These are phyloP conservation scores for Trichomycterus rosablanca DNA, from an alignment of 2,113 vertebrate species.

Conservation along the genomic window DNA sequence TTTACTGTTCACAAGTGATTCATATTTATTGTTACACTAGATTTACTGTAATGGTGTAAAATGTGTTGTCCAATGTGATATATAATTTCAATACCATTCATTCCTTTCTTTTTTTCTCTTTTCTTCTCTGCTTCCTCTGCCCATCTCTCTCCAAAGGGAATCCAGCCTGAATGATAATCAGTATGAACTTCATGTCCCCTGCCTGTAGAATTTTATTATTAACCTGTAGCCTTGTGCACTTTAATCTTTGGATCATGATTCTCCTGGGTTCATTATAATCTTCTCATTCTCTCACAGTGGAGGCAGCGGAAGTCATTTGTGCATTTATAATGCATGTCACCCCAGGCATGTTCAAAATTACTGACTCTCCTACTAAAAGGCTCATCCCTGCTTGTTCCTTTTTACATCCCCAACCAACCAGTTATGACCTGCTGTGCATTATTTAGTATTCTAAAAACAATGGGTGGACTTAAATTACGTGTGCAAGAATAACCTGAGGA, in stretches of 20 bases:
- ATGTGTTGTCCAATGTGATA: too few relatives aligned
- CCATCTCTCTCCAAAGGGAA: conserved; percentile 64
- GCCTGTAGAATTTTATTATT: conserved; percentile 38
- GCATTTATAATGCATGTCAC: conserved; percentile 29
- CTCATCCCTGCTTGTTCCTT: conserved; percentile 14
- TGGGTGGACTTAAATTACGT: too few relatives aligned
- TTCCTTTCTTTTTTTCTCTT: conserved; percentile 42
- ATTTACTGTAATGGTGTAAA: too few relatives aligned
- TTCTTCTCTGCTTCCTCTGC: conserved; percentile 30
- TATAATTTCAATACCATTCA: conserved; percentile 44
- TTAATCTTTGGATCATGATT: conserved; percentile 27
- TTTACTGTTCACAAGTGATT: too few relatives aligned
- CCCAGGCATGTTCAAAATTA: conserved; percentile 22
- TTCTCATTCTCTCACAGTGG: not conserved
- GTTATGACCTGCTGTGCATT: too few relatives aligned
- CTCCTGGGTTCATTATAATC: not conserved
- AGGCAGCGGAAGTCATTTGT: not conserved
- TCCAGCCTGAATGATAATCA: conserved; percentile 74
- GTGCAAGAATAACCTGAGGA: not conserved
- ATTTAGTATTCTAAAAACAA: too few relatives aligned
- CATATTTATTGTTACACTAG: too few relatives aligned
- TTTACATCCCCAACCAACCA: not conserved
- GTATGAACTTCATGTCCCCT: conserved; percentile 54
- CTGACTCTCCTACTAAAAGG: conserved; percentile 3
- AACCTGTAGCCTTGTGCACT: conserved; percentile 17